phyloP scores from a whole-genome alignment of 2,797 vertebrate genomes.

The Ficedula albicollis region DNA sequence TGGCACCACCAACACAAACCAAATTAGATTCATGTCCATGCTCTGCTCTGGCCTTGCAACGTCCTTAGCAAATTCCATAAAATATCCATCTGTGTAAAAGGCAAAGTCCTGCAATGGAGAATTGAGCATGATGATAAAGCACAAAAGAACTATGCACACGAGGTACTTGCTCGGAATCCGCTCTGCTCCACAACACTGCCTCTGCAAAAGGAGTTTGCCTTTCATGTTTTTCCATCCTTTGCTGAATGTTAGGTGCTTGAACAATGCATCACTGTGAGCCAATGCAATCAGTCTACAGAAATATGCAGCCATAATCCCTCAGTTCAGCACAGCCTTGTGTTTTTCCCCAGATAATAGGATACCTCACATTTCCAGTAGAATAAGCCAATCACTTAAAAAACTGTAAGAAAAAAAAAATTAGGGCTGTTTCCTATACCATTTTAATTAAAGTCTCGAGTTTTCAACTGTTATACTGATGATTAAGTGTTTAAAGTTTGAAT shows the following conservation, averaged over 20 bases:
- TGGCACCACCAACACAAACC: background rate
- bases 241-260: background rate
- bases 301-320: background rate
- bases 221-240: background rate
- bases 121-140: background rate
- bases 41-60: background rate
- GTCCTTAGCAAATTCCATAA: slow-evolving; percentile 16
- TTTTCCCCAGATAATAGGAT: background rate
- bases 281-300: background rate
- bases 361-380: background rate
- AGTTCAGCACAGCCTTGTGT: background rate
- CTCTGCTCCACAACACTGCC: background rate
- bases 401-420: background rate
- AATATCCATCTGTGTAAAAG: background rate
- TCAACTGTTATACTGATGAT: background rate
- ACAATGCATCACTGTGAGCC: background rate
- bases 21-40: slow-evolving; percentile 26
- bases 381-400: background rate
- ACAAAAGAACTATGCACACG: background rate
- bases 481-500: background rate
- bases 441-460: background rate
- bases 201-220: background rate
- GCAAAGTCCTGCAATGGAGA: background rate
- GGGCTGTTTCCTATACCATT: background rate
- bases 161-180: background rate